Evolutionary conservation across 1,140 invertebrate species (phyloP).

Genomic region (Thaumatotibia leucotreta): DNA sequence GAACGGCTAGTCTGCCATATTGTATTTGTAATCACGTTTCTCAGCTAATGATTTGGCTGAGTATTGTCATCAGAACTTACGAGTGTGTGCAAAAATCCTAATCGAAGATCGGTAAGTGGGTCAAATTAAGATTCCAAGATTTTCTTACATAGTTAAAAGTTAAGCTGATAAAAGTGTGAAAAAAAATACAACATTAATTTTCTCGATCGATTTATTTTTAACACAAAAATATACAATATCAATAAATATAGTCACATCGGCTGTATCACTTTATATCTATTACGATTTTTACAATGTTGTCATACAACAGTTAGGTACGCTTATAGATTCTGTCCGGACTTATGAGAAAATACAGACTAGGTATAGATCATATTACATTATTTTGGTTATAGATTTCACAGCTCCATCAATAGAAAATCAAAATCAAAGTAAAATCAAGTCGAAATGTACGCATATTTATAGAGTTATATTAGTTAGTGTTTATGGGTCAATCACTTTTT

Average conservation of each 20-base stretch:
- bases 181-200: not conserved
- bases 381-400: not conserved
- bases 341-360: not conserved
- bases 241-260: conserved; percentile 72
- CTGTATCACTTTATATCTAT: conserved; percentile 54
- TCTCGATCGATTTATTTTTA: conserved; percentile 56
- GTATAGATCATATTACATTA: not conserved
- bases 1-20: too few relatives aligned
- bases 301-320: conserved; percentile 41
- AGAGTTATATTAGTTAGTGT: too few relatives aligned
- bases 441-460: too few relatives aligned
- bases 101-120: too few relatives aligned
- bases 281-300: conserved; percentile 61
- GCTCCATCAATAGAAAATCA: not conserved
- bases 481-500: too few relatives aligned
- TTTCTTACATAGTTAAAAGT: too few relatives aligned
- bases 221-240: conserved; percentile 75
- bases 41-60: too few relatives aligned
- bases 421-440: not conserved
- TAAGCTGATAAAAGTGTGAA: too few relatives aligned
- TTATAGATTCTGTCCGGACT: not conserved
- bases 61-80: too few relatives aligned
- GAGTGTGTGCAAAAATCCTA: too few relatives aligned
- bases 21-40: too few relatives aligned
- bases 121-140: too few relatives aligned